Conservation (phyloP, 2,113 vertebrate species). For the Protobothrops mucrosquamatus region DNA sequence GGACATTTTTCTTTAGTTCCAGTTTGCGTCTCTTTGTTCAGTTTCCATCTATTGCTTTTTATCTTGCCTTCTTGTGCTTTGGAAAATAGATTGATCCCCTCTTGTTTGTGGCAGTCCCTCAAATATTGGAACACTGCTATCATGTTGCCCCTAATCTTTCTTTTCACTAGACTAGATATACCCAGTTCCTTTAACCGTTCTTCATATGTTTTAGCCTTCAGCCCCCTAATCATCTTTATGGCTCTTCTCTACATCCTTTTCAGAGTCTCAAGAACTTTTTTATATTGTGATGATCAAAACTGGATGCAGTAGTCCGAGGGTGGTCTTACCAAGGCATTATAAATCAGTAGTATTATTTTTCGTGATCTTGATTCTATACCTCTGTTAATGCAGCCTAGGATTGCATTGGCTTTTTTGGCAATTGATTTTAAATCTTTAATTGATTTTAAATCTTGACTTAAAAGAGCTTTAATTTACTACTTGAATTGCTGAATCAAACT, state of each 20-base stretch:
- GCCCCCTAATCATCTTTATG: neutral
- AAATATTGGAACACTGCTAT: neutral
- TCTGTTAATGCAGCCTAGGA: neutral
- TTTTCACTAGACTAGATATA: neutral
- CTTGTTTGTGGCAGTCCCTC: neutral
- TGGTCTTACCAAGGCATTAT: neutral
- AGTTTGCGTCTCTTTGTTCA: neutral
- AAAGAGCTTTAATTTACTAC: neutral
- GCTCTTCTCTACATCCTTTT: neutral
- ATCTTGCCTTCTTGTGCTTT: neutral
- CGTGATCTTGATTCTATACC: neutral
- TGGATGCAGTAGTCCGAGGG: neutral
- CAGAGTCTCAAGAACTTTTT: neutral
- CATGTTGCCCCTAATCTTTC: neutral
- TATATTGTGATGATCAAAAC: neutral
- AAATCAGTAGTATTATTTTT: neutral
- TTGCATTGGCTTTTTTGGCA: neutral
- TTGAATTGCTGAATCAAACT: neutral
- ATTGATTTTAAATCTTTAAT: neutral
- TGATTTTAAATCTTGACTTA: neutral
- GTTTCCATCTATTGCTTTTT: neutral
- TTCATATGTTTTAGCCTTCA: neutral
- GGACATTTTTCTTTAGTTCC: neutral
- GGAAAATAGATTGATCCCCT: neutral
- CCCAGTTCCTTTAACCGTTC: neutral